Base-by-base conservation (phyloP, 1,140 invertebrate species). In the Lepidurus arcticus region DNA sequence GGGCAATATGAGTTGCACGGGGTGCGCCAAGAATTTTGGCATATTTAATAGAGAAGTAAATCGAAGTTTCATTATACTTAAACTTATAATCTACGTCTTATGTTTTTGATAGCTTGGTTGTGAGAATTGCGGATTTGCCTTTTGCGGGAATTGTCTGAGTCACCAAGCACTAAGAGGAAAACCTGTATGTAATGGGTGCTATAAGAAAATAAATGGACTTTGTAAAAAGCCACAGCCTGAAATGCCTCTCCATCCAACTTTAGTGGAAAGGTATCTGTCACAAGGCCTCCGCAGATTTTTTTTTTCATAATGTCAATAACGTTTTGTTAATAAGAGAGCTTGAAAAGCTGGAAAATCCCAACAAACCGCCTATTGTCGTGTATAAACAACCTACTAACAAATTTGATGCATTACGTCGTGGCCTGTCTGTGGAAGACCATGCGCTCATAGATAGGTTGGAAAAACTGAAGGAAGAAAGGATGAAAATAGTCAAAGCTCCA, bases 381-480 rank as follows among this genome's bases (percentile, higher is more conserved):
- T 89, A 85, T 80, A 82, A 83, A 80, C 75, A 82, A 26, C 74
- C 78, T 26, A 24, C 74, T 26, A 84, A 81, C 65, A 85, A 82
- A 86, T 83, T 85, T 11, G 81, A 82, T 79, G 78, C 82, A 6
- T 80, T 86, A 73, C 83, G 83, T 73, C 78, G 82, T 45, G 85
- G 84, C 8, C 81, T 86, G 24, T 85, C 86, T 8, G 80, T 83
- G 44, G 83, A 84, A 53, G 87, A 87, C 82, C 83, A 86, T 53
- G 86, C 89, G 81, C 87, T 91, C 65, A 84, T 86, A 9, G 87
- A 89, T 76, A 84, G 90, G 13, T 83, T 91, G 77, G 87, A 90
- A 82, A 88, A 87, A 81, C 84, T 91, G 5, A 77, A 75, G 34
- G 86, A 86, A 78, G 78, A 78, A n/a, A 26, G 65, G 85, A 87